Evolutionary conservation across 2,888 invertebrate species (phyloP), one percentile per base, ranked within the genome.

Genomic region (Ormyrus nitidulus): DNA sequence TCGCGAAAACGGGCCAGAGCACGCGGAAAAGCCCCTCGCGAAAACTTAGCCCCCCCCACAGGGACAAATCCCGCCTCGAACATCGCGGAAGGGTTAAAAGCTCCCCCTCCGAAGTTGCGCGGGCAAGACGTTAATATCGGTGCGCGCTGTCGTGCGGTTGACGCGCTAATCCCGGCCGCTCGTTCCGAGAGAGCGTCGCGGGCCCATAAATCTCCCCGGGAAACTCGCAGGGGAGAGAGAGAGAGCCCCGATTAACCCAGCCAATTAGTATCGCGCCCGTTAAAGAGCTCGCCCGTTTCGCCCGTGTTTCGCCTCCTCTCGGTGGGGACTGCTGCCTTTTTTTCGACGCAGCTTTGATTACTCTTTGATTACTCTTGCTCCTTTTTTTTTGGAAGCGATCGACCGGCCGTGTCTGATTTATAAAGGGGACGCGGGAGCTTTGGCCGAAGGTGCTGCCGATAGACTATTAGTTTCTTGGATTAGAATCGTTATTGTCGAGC

Each of bases 101-200:
- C 77, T 64, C 49, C 66, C 64, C 46, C 58, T 0, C 69, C 69
- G 51, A 69, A 69, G 61, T 75, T 75, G 69, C 62, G 68, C 68
- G 34, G 13, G 70, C 56, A 76, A 80, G 79, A 80, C 79, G 75
- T 71, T 80, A 80, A 75, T 75, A 75, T 75, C 75, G 69, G 66
- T 10, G 70, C 6, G 59, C 61, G 83, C 84, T 86, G 85, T 85
- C 85, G 84, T 87, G 87, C 82, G 87, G 87, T 87, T 86, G 86
- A 85, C 86, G 83, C 84, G 68, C 83, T 86, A 87, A 87, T 87
- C 86, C 86, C 85, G 82, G 81, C 81, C 77, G 73, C 66, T 76
- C 68, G 78, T 70, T 82, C 74, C 71, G 71, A 73, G 66, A 75
- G 75, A 68, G 79, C 79, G 56, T 77, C 81, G 77, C 62, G 79